phyloP scores from a whole-genome alignment of 2,113 vertebrate genomes.

The Engystomops pustulosus region DNA sequence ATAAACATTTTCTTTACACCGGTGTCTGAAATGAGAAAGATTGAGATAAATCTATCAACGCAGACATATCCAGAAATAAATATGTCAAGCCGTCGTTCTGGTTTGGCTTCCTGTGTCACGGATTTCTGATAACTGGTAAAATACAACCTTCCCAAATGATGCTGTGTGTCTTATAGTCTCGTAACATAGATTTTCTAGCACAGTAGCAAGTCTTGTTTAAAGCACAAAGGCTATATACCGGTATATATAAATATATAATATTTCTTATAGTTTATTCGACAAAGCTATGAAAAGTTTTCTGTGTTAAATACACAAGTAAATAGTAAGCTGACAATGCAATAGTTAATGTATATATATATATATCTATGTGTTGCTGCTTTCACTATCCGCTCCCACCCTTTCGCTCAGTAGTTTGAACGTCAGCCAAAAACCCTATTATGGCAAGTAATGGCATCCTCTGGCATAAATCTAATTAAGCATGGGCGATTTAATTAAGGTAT shows the following conservation, averaged over 20 bases:
- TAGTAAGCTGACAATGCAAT: neutral
- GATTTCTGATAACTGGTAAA: neutral
- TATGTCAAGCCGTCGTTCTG: neutral
- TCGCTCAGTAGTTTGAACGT: constrained; percentile 91
- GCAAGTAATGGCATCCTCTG: constrained; percentile 96
- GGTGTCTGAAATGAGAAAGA: neutral
- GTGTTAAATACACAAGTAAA: too few species aligned
- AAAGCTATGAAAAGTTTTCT: too few species aligned
- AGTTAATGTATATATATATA: constrained; percentile 57
- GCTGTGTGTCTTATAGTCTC: too few species aligned
- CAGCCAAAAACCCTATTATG: constrained; percentile 99
- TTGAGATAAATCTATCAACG: neutral
- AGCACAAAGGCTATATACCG: too few species aligned
- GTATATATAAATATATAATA: neutral
- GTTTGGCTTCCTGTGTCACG: neutral
- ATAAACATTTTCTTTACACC: constrained; percentile 1
- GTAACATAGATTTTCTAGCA: too few species aligned
- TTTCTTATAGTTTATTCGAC: too few species aligned
- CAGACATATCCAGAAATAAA: neutral
- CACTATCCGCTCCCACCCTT: constrained; percentile 81
- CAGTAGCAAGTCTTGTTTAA: too few species aligned
- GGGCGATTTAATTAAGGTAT: constrained; percentile 99
- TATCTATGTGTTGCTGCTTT: neutral
- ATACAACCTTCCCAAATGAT: too few species aligned
- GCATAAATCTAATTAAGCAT: constrained; percentile 95